phyloP scores from a whole-genome alignment of 37 sponge, comb jelly and placozoan species.

The Diacarnus erythraeanus region DNA sequence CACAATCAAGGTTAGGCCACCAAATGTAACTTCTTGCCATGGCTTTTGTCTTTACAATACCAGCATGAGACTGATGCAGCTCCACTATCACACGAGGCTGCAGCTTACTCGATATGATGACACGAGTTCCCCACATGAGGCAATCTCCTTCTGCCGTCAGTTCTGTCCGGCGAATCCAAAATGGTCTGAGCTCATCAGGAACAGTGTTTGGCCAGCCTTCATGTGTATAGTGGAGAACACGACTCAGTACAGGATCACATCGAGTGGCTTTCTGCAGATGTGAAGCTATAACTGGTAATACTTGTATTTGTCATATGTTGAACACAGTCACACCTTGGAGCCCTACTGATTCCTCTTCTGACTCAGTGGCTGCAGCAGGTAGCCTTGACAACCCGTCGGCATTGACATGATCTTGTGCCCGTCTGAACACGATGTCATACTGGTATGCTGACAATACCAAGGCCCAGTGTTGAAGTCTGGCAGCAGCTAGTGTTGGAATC shows the following conservation, averaged over 20 bases:
- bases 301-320: slow-evolving; percentile 5
- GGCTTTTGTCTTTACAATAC: neutral
- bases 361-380: slow-evolving; percentile 7
- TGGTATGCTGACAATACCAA: slow-evolving; percentile 31
- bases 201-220: slow-evolving; percentile 38
- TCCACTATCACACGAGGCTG: too few species aligned
- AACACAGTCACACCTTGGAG: neutral
- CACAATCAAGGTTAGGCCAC: neutral
- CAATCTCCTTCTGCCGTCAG: slow-evolving; percentile 24
- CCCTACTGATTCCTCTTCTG: neutral
- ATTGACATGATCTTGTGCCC: slow-evolving; percentile 40
- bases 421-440: slow-evolving; percentile 43
- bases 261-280: neutral
- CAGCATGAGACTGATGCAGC: neutral
- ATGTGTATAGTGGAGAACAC: slow-evolving; percentile 6
- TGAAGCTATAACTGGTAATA: neutral
- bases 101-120: too few species aligned
- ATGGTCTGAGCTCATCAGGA: neutral
- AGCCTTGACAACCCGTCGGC: slow-evolving; percentile 60
- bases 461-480: slow-evolving; percentile 54
- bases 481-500: slow-evolving; percentile 42
- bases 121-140: slow-evolving; percentile 51
- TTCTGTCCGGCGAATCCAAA: too few species aligned
- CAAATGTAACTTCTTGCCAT: neutral
- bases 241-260: slow-evolving; percentile 2